phyloP scores from a whole-genome alignment of 92 coral and sea anemone genomes.

The Siderastrea siderea region DNA sequence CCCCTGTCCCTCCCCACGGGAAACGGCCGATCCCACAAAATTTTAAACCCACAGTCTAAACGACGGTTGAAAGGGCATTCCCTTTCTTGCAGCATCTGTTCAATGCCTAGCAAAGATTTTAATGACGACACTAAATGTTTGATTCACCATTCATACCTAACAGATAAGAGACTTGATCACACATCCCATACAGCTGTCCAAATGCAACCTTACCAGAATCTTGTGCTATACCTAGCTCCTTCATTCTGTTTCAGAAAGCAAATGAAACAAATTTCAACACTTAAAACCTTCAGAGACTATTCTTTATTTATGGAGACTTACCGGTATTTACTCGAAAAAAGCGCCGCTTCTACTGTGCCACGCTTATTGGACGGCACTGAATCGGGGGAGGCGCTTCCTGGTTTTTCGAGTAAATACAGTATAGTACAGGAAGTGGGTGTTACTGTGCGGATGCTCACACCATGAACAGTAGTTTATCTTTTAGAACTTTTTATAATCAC shows the following conservation, averaged over 20 bases:
- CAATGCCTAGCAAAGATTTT: not conserved
- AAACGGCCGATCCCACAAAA: too few species aligned
- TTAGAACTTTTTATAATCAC: too few species aligned
- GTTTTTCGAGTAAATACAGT: too few species aligned
- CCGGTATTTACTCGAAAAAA: not conserved
- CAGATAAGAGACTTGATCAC: slow-evolving; percentile 89
- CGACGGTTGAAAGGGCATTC: too few species aligned
- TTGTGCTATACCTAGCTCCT: slow-evolving; percentile 26
- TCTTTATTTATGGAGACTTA: not conserved
- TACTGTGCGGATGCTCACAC: too few species aligned
- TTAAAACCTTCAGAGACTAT: not conserved
- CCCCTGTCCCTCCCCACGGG: too few species aligned
- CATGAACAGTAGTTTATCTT: too few species aligned
- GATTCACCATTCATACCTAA: slow-evolving; percentile 66
- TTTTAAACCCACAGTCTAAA: too few species aligned
- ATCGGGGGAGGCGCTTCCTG: too few species aligned
- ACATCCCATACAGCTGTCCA: slow-evolving; percentile 98
- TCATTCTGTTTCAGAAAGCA: slow-evolving; percentile 31
- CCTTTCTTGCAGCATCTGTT: too few species aligned
- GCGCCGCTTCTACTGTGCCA: not conserved
- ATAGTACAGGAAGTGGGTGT: too few species aligned
- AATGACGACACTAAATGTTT: not conserved
- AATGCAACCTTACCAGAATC: slow-evolving; percentile 74
- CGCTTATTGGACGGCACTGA: too few species aligned
- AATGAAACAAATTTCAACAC: not conserved